Conservation (phyloP, 1,140 invertebrate species). For the Ruditapes philippinarum region DNA sequence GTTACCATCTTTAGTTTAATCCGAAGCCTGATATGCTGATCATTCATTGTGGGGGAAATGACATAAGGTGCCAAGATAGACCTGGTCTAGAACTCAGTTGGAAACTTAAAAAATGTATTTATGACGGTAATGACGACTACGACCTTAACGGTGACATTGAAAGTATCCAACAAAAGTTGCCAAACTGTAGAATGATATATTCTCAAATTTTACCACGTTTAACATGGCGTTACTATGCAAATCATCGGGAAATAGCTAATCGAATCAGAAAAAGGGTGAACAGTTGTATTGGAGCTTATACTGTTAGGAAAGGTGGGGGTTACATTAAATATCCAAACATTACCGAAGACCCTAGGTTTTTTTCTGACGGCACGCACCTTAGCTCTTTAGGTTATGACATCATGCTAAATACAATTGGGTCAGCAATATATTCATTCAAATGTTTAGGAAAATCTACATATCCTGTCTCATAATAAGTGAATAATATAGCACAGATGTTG, state of each 20-base stretch:
- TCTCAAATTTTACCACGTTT: background rate
- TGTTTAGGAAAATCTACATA: background rate
- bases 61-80: too few species aligned
- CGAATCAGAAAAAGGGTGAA: background rate
- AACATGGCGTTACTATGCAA: background rate
- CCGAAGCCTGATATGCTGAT: background rate
- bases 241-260: background rate
- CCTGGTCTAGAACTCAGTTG: too few species aligned
- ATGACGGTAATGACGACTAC: background rate
- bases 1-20: background rate
- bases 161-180: background rate
- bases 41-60: background rate
- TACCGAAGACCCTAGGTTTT: background rate
- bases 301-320: background rate
- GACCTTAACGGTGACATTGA: background rate
- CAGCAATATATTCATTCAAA: background rate
- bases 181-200: background rate
- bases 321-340: background rate
- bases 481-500: too few species aligned
- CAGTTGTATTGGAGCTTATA: background rate
- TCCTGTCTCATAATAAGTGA: too few species aligned
- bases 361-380: background rate
- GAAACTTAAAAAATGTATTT: too few species aligned
- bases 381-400: background rate
- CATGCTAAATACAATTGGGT: background rate